Percentiles rank a stretch among this genome's conserved stretches.
These are phyloP conservation scores for Troides aeacus DNA, from an alignment of 2,888 invertebrate species.

Conservation along the genomic window DNA sequence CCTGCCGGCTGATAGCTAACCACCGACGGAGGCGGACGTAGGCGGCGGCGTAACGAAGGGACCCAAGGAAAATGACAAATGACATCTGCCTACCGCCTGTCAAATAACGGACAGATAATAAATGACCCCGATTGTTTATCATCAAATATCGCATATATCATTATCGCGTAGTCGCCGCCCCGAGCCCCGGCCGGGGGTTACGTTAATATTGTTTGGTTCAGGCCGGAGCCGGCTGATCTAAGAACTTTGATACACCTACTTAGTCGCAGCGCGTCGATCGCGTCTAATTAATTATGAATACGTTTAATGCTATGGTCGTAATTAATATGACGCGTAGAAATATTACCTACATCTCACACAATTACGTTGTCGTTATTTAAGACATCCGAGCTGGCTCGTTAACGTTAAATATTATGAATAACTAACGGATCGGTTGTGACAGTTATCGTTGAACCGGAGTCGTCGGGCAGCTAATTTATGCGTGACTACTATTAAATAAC, in stretches of 20 bases:
- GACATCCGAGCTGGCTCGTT: no score
- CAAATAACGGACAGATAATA: slow-evolving; percentile 84
- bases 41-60: slow-evolving; percentile 76
- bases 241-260: slow-evolving; percentile 50
- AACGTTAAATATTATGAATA: no score
- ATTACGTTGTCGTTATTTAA: no score
- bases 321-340: neutral
- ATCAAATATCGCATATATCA: slow-evolving; percentile 81
- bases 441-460: no score
- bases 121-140: slow-evolving; percentile 83
- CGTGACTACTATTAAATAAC: no score
- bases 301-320: neutral
- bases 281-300: neutral
- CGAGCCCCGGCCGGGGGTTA: slow-evolving; percentile 56
- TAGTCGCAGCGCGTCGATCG: neutral
- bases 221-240: slow-evolving; percentile 68
- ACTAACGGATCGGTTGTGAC: no score
- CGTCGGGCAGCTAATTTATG: no score
- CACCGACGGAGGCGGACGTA: slow-evolving; percentile 74
- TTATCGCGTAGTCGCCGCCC: slow-evolving; percentile 75
- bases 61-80: slow-evolving; percentile 83
- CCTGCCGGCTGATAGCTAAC: slow-evolving; percentile 74
- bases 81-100: slow-evolving; percentile 85
- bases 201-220: slow-evolving; percentile 80
- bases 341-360: no score